A percentile compares a stretch with the other conserved stretches of the same genome.
phyloP scores from a whole-genome alignment of 2,113 vertebrate genomes.

The Edolisoma coerulescens region DNA sequence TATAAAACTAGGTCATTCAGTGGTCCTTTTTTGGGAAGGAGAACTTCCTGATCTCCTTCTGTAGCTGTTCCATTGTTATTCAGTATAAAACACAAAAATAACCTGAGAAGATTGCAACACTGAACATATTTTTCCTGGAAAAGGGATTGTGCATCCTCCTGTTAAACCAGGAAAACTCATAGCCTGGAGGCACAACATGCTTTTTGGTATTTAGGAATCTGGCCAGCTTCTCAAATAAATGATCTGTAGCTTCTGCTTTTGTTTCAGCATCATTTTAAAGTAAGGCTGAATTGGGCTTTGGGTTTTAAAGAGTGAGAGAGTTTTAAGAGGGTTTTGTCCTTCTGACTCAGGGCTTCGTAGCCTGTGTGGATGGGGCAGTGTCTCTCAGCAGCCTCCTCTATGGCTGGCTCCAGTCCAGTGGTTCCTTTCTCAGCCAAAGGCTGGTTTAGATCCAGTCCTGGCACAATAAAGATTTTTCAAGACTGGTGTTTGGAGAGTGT shows the following conservation, averaged over 20 bases:
- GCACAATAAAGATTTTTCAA: not conserved
- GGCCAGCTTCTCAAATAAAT: not conserved
- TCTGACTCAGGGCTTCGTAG: not conserved
- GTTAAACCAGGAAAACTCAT: not conserved
- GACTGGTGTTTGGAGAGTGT: not conserved
- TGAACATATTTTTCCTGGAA: not conserved
- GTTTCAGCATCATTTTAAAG: not conserved
- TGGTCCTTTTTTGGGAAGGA: not conserved
- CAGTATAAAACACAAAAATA: not conserved
- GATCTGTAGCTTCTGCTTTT: not conserved
- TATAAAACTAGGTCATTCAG: not conserved
- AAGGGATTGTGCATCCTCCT: not conserved
- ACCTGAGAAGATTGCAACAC: not conserved
- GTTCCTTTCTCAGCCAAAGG: not conserved
- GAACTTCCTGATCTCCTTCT: not conserved
- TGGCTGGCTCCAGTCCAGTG: not conserved
- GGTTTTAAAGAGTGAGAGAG: not conserved
- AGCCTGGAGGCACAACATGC: not conserved
- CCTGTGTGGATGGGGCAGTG: not conserved
- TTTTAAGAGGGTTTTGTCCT: not conserved
- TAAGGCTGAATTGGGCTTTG: not conserved
- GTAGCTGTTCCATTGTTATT: not conserved
- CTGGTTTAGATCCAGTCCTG: not conserved
- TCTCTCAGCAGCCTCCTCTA: not conserved
- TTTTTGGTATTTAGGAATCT: not conserved